Evolutionary conservation across 2,797 vertebrate genomes (phyloP).

Genomic region (Macroramphosus scolopax): DNA sequence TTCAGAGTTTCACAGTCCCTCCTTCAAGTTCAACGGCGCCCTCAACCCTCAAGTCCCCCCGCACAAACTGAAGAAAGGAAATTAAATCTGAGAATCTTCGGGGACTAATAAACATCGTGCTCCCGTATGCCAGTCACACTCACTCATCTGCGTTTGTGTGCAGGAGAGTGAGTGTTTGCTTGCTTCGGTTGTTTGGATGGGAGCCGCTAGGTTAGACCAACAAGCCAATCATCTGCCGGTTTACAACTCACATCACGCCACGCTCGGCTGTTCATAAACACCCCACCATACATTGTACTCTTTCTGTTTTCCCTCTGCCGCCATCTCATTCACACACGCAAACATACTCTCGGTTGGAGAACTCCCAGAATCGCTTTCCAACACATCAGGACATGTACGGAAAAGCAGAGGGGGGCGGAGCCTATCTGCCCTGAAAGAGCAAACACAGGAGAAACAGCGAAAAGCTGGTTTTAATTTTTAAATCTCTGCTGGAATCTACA

Average conservation of each 20-base stretch:
- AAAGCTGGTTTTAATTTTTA: constrained; percentile 1
- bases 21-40: constrained; percentile 11
- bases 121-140: constrained; percentile 26
- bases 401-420: too few species aligned
- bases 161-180: constrained; percentile 15
- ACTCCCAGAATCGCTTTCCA: too few species aligned
- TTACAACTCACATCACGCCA: constrained; percentile 44
- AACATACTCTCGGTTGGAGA: constrained; percentile 19
- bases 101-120: constrained; percentile 42
- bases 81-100: constrained; percentile 39
- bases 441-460: constrained; percentile 9
- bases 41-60: constrained; percentile 17
- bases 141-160: constrained; percentile 19
- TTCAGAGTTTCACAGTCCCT: constrained; percentile 17
- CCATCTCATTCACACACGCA: background rate
- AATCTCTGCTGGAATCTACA: constrained; percentile 11
- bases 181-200: constrained; percentile 46
- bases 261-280: constrained; percentile 47
- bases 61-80: constrained; percentile 36
- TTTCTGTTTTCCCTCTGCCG: background rate
- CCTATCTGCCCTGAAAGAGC: too few species aligned
- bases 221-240: constrained; percentile 59
- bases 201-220: constrained; percentile 52
- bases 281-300: background rate
- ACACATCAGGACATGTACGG: too few species aligned